Percentiles rank a stretch among this genome's conserved stretches.
phyloP scores from a whole-genome alignment of 1,140 invertebrate genomes.

The Drosophila erecta region DNA sequence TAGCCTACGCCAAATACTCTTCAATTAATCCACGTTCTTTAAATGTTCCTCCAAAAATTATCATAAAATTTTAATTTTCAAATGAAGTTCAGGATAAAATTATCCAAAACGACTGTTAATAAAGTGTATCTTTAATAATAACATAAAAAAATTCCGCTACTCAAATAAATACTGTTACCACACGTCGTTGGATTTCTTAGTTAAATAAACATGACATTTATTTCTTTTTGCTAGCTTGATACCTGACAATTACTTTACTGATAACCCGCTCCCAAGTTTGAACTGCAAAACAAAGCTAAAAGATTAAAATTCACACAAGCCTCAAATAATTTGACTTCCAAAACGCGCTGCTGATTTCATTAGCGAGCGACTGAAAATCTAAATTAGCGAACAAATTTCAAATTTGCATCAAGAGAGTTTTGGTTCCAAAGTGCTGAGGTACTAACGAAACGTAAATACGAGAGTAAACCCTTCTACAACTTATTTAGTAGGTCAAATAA shows the following conservation, averaged over 20 bases:
- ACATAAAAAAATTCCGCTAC: too few species aligned
- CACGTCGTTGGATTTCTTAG: too few species aligned
- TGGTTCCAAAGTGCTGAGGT: not conserved
- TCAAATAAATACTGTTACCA: too few species aligned
- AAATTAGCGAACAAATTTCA: constrained; percentile 1
- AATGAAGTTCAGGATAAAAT: too few species aligned
- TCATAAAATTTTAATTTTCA: too few species aligned
- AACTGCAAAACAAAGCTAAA: not conserved
- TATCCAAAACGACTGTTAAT: too few species aligned
- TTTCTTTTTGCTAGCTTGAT: not conserved
- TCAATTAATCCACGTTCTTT: too few species aligned
- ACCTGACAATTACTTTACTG: not conserved
- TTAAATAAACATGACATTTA: too few species aligned
- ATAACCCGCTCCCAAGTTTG: not conserved
- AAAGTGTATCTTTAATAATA: too few species aligned
- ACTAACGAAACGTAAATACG: too few species aligned
- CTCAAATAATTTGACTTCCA: not conserved
- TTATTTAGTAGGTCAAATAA: not conserved
- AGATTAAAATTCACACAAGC: not conserved
- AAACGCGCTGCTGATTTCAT: constrained; percentile 1
- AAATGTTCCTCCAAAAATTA: too few species aligned
- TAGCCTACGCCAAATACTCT: not conserved
- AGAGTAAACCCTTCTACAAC: not conserved
- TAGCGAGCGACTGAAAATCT: not conserved
- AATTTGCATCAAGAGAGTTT: not conserved